phyloP scores from a whole-genome alignment of 2,888 invertebrate genomes.

The Laspeyria flexula region DNA sequence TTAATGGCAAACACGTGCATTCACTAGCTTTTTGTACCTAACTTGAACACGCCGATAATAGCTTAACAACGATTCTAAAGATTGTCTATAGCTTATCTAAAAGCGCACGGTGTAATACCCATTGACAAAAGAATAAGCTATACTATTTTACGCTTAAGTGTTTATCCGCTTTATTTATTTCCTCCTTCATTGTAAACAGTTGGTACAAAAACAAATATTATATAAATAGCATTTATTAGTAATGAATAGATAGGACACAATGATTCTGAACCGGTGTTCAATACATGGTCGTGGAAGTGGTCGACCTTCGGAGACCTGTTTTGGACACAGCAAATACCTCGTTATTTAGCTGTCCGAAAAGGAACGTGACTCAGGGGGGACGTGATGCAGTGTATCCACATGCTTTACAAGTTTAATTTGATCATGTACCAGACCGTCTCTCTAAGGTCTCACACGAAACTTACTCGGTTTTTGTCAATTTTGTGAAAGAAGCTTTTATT shows the following conservation, averaged over 20 bases:
- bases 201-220: background rate
- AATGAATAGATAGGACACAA: slow-evolving; percentile 31
- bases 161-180: slow-evolving; percentile 1
- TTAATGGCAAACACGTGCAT: too few species aligned
- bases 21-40: too few species aligned
- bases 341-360: slow-evolving; percentile 64
- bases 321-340: slow-evolving; percentile 63
- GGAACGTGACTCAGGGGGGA: slow-evolving; percentile 59
- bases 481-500: background rate
- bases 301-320: slow-evolving; percentile 72
- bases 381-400: slow-evolving; percentile 47
- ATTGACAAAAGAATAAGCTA: too few species aligned
- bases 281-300: slow-evolving; percentile 45
- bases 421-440: slow-evolving; percentile 1
- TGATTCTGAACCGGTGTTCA: slow-evolving; percentile 25
- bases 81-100: too few species aligned
- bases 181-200: background rate
- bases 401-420: slow-evolving; percentile 6
- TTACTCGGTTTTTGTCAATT: background rate
- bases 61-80: too few species aligned
- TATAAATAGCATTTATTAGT: slow-evolving; percentile 1
- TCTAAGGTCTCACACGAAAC: slow-evolving; percentile 15
- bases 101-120: too few species aligned
- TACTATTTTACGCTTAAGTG: background rate
- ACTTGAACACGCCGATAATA: too few species aligned